Base-by-base conservation (phyloP, 2,888 invertebrate species). In the Steromphala cineraria region DNA sequence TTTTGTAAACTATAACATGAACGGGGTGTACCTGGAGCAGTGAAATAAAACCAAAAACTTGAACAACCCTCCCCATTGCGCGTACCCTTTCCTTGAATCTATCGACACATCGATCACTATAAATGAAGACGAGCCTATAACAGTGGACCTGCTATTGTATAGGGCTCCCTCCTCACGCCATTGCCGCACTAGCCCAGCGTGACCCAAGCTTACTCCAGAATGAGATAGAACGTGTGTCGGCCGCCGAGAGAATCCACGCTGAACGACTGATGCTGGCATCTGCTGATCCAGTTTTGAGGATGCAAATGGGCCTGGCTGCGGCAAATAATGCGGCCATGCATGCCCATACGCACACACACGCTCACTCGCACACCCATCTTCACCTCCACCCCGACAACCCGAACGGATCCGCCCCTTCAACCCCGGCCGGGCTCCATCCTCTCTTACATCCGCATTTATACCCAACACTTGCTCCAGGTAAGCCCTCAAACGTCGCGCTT, bases 271-370 rank as follows among this genome's bases (percentile, higher is more conserved):
- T 97, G 84, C 94, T 97, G 90, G 97, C 97, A 84, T 85, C 97
- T 87, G 97, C 97, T 94, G 98, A 98, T 94, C 98, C 98, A 85
- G 97, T 98, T 96, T 96, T 95, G 87, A 96, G 98, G 89, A 94
- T 98, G 93, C 98, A 98, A 95, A 97, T 98, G 97, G 97, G 62
- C 13, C 19, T 71, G 74, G 85, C 87, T 24, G 82, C 85, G 71
- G 84, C 86, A 53, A 75, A 52, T 53, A 75, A 31, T 36, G 78
- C 78, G 8, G 78, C 67, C 21, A 78, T 67, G 62, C 78, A 78
- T n/a, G 78, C 84, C n/a, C 85, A 85, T 74, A 83, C 83, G 56
- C 97, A 98, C 94, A 97, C 97, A 89, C 97, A 97, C 94, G 97
- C 97, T 92, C 97, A 98, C 95, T 96, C 97, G 91, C 97, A 97